A percentile compares a stretch with the other conserved stretches of the same genome.
Conservation (phyloP, 2,113 vertebrate genomes). For the Lipotes vexillifer region DNA sequence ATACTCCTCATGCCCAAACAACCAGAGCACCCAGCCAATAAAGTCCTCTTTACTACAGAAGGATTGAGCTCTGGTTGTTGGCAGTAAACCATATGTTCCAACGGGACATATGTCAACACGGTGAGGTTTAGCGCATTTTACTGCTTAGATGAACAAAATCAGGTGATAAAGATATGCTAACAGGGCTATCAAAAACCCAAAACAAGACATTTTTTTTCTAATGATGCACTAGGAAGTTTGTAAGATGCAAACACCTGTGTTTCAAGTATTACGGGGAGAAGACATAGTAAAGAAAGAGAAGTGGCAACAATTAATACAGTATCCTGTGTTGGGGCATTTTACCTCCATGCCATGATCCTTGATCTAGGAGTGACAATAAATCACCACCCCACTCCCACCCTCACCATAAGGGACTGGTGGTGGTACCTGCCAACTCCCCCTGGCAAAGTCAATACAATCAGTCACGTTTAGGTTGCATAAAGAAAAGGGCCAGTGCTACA, state of each 20-base stretch:
- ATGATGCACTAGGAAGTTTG: neutral
- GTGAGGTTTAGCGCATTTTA: conserved; percentile 1
- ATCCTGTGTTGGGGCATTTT: neutral
- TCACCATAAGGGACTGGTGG: neutral
- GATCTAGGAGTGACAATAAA: neutral
- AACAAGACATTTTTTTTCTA: neutral
- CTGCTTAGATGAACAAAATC: conserved; percentile 10
- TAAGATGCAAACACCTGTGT: neutral
- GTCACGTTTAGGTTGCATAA: neutral
- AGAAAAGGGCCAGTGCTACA: neutral
- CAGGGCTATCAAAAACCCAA: neutral
- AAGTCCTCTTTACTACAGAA: neutral
- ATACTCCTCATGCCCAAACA: neutral
- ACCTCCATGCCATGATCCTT: neutral
- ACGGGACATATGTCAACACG: conserved; percentile 32
- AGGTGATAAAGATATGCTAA: conserved; percentile 48
- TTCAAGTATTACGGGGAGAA: neutral
- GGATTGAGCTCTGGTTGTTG: neutral
- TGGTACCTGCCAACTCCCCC: neutral
- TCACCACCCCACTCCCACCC: neutral
- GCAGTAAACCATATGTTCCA: neutral
- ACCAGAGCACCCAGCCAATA: neutral
- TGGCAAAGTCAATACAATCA: neutral
- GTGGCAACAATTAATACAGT: neutral
- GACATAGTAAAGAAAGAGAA: neutral